These are phyloP conservation scores for Alviniconcha strummeri DNA, from an alignment of 2,888 invertebrate species.

Conservation along the genomic window DNA sequence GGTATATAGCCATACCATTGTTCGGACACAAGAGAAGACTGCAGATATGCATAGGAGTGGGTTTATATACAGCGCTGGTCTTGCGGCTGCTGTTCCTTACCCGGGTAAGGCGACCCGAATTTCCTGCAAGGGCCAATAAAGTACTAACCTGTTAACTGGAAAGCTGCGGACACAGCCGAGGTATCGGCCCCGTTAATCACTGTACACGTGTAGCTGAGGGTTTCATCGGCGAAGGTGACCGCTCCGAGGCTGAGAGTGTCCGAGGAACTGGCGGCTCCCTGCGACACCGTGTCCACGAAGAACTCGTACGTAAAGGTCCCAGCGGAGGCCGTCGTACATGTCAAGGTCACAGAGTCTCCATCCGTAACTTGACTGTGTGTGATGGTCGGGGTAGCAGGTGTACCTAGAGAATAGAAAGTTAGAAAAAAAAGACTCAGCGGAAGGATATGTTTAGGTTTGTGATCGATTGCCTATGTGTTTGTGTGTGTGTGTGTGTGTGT, in stretches of 20 bases:
- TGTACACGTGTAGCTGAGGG: background rate
- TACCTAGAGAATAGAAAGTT: background rate
- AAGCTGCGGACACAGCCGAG: background rate
- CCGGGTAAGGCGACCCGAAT: too few species aligned
- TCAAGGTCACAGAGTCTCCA: constrained; percentile 14
- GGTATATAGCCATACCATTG: too few species aligned
- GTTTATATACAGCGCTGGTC: too few species aligned
- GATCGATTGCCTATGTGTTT: too few species aligned
- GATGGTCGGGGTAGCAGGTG: constrained; percentile 10
- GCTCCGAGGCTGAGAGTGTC: background rate
- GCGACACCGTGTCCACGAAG: background rate
- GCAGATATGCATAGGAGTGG: too few species aligned
- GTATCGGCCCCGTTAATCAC: background rate
- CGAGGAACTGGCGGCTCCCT: background rate
- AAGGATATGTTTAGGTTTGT: background rate
- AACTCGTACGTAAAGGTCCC: constrained; percentile 18
- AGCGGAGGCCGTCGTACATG: background rate
- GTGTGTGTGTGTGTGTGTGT: too few species aligned
- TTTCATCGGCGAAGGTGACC: background rate
- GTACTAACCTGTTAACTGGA: constrained; percentile 9
- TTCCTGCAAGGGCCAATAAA: too few species aligned
- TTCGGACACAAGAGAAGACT: too few species aligned
- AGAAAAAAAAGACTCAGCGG: too few species aligned
- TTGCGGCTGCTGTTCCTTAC: too few species aligned
- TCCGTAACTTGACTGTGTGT: constrained; percentile 3